Conservation (phyloP, 1,140 invertebrate genomes). For the Zaprionus ornatus region DNA sequence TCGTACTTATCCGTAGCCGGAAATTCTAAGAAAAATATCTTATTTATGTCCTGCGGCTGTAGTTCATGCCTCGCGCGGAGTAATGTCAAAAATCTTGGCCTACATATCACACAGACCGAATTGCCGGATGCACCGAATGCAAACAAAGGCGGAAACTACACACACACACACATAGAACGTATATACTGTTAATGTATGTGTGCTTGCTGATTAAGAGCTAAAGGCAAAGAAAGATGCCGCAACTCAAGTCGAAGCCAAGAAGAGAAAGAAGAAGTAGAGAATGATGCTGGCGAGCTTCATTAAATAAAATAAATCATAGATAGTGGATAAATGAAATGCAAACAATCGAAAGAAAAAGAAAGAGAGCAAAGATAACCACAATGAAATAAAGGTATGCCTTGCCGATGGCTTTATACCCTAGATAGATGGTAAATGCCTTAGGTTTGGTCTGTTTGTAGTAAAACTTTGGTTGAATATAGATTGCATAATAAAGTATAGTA, state of each 20-base stretch:
- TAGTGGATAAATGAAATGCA: not conserved
- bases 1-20: slow-evolving; percentile 15
- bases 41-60: slow-evolving; percentile 80
- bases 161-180: not conserved
- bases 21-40: slow-evolving; percentile 77
- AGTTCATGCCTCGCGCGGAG: slow-evolving; percentile 60
- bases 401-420: not conserved
- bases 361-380: not conserved
- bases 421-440: no score
- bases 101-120: slow-evolving; percentile 52
- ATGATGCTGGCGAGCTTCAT: not conserved
- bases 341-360: not conserved
- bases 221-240: slow-evolving; percentile 2
- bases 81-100: slow-evolving; percentile 76
- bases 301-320: slow-evolving; percentile 4
- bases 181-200: not conserved
- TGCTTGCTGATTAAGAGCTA: slow-evolving; percentile 6
- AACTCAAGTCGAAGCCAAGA: not conserved
- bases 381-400: not conserved
- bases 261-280: not conserved
- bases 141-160: slow-evolving; percentile 22
- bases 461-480: not conserved
- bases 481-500: not conserved
- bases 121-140: slow-evolving; percentile 15
- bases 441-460: not conserved